These are phyloP conservation scores for Diploscapter pachys DNA, from an alignment of 1,140 invertebrate species.

Conservation along the genomic window DNA sequence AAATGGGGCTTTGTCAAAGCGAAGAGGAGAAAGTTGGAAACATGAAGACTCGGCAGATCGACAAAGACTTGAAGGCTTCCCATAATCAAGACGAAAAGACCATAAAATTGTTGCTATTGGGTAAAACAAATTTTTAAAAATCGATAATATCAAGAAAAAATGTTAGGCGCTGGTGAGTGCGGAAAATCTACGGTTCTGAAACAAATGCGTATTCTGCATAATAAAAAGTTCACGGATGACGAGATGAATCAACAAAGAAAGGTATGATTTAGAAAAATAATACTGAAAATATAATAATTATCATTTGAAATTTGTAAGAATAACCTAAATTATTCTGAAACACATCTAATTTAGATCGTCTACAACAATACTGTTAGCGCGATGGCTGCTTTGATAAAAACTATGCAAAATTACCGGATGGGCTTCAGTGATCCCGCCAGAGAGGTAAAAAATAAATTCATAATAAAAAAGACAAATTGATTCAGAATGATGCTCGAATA, in stretches of 20 bases:
- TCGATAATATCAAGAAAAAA: too few species aligned
- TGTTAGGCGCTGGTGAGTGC: conserved; percentile 42
- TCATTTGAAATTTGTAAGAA: not conserved
- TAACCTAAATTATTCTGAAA: too few species aligned
- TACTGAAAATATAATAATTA: not conserved
- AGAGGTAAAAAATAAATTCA: conserved; percentile 27
- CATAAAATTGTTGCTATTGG: conserved; percentile 28
- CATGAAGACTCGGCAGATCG: conserved; percentile 28
- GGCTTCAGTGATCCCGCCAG: conserved; percentile 22
- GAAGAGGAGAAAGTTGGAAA: conserved; percentile 32
- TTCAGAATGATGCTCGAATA: conserved; percentile 22
- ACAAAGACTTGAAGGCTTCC: conserved; percentile 29
- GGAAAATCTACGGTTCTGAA: conserved; percentile 44
- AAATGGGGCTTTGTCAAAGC: conserved; percentile 37
- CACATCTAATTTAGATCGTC: conserved; percentile 67
- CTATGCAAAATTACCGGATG: conserved; percentile 26
- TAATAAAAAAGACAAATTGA: not conserved
- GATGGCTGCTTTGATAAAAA: conserved; percentile 34
- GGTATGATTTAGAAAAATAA: not conserved
- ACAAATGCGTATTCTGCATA: conserved; percentile 75
- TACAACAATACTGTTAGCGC: conserved; percentile 74
- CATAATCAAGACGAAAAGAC: conserved; percentile 21
- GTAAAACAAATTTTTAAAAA: not conserved
- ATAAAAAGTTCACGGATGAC: conserved; percentile 82
- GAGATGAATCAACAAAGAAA: conserved; percentile 86